phyloP scores from a whole-genome alignment of 2,113 vertebrate species.

The Rhea americana region DNA sequence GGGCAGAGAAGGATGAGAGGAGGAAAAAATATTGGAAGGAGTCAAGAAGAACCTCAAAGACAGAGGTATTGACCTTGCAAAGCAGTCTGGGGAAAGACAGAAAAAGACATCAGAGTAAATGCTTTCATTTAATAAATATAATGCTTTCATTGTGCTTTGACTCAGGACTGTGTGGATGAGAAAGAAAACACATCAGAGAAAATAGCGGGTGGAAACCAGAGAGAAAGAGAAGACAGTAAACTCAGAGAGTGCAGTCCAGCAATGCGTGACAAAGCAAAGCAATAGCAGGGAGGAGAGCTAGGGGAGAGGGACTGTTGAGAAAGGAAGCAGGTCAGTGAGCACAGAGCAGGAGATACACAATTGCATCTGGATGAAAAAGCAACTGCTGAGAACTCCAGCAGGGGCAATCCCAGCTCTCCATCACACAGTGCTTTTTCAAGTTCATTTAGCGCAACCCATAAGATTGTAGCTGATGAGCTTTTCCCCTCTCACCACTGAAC shows the following conservation, averaged over 20 bases:
- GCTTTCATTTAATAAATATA: not conserved
- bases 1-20: not conserved
- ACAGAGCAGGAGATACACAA: not conserved
- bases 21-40: not conserved
- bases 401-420: not conserved
- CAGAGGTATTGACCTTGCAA: not conserved
- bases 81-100: not conserved
- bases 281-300: not conserved
- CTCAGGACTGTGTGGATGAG: not conserved
- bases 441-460: not conserved
- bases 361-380: not conserved
- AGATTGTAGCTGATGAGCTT: not conserved
- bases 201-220: not conserved
- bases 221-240: not conserved
- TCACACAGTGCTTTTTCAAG: not conserved
- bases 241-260: not conserved
- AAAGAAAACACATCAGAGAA: not conserved
- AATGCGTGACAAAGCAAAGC: rapidly evolving
- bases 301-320: rapidly evolving
- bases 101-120: not conserved
- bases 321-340: not conserved
- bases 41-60: not conserved
- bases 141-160: not conserved
- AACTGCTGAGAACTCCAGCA: not conserved
- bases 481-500: not conserved